Evolutionary conservation across 2,113 vertebrate genomes (phyloP).

Genomic region (Pygoscelis antarcticus): DNA sequence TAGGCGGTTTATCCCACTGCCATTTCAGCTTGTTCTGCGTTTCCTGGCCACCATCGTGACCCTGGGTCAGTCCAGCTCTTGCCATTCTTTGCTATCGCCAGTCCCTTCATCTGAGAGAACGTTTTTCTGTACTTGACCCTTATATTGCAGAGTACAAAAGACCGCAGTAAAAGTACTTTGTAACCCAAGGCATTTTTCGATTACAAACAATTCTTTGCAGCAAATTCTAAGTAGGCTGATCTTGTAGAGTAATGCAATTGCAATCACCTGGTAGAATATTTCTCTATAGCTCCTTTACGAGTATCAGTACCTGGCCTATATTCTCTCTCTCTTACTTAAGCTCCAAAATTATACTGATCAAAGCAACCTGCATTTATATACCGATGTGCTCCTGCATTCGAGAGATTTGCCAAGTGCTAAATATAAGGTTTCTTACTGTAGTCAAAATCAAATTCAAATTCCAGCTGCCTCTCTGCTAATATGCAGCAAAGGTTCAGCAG

Average conservation of each 20-base stretch:
- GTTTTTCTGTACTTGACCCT: not conserved
- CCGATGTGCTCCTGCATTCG: conserved; percentile 7
- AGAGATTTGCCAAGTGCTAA: conserved; percentile 38
- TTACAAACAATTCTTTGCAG: not conserved
- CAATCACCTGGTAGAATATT: not conserved
- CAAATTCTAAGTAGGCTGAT: not conserved
- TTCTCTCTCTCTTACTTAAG: not conserved
- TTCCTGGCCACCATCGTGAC: not conserved
- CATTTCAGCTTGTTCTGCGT: not conserved
- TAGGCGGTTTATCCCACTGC: not conserved
- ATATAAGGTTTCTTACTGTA: conserved; percentile 1
- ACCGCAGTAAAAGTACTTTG: not conserved
- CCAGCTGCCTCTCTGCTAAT: conserved; percentile 42
- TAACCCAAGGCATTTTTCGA: not conserved
- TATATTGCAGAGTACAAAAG: not conserved
- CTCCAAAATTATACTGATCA: conserved; percentile 22
- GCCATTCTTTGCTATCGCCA: not conserved
- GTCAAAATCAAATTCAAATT: conserved; percentile 38
- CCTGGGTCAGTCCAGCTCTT: not conserved
- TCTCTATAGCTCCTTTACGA: not conserved
- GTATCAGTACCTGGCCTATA: not conserved
- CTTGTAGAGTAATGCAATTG: not conserved
- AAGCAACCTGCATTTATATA: conserved; percentile 44
- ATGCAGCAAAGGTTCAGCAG: conserved; percentile 19
- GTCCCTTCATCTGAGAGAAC: not conserved